Evolutionary conservation across 2,888 invertebrate genomes (phyloP), one percentile per base, ranked within the genome.

Genomic region (Nudaria mundana): DNA sequence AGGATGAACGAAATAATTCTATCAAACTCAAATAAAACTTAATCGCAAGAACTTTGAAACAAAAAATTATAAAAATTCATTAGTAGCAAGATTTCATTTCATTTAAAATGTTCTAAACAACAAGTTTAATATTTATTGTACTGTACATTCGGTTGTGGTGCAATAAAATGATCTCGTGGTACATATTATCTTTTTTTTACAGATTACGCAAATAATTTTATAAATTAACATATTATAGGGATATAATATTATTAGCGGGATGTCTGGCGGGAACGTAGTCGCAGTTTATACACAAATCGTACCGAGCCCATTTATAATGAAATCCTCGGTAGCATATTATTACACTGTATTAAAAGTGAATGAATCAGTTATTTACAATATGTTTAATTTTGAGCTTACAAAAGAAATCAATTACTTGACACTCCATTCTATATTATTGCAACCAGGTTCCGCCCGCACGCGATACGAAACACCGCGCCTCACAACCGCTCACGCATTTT

Each of bases 21-120:
- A 70, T 67, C 58, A 74, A 75, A 70, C 57, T 55, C 63, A 71
- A 73, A 66, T 71, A 68, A 68, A 72, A 75, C 71, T 69, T 73
- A 75, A 75, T 71, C 57, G 61, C 66, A 72, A 69, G 62, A 56
- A 69, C 59, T 53, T 56, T 56, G 64, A 66, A 71, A 69, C 57
- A 52, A 64, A 64, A 69, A 68, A 57, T 53, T 50, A 51, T 62
- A 66, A 64, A 73, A 81, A 76, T 79, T 78, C 68, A 77, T 78
- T 73, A 45, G 42, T 48, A 51, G 63, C 48, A 49, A 64, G 57
- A 70, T 69, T 75, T 68, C 51, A 76, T 66, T 81, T 71, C 56
- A 74, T 71, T 63, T 40, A 44, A 47, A 46, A 44, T 39, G 45
- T 47, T 59, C 45, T 44, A 47, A 40, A 47, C 46, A 48, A 59